phyloP scores from a whole-genome alignment of 2,113 vertebrate genomes.

The Grammomys surdaster region DNA sequence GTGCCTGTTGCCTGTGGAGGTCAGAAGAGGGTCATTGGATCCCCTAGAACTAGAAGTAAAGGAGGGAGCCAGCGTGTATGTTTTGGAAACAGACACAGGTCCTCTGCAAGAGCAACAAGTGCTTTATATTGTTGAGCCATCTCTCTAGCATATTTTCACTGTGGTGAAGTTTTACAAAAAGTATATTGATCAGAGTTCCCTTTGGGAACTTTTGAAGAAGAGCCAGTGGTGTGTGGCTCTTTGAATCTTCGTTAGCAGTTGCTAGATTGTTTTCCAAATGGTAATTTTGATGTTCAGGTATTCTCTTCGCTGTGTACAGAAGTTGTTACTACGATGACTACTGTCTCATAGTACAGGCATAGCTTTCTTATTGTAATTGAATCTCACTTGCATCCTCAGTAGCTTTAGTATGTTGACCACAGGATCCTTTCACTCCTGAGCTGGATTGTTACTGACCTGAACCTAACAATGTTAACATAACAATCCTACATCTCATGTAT shows the following conservation, averaged over 20 bases:
- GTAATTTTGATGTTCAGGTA: background rate
- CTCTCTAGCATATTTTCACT: background rate
- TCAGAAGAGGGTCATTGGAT: background rate
- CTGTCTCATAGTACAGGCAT: background rate
- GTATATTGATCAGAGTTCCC: background rate
- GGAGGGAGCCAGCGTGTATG: background rate
- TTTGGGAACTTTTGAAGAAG: background rate
- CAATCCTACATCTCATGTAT: background rate
- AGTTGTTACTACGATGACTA: background rate
- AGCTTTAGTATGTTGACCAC: background rate
- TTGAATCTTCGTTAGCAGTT: background rate
- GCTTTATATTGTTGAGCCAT: background rate
- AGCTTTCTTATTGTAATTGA: background rate
- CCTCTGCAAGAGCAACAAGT: background rate
- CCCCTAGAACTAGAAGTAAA: background rate
- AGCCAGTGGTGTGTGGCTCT: background rate
- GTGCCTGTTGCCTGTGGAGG: background rate
- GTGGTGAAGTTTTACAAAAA: background rate
- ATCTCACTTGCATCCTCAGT: background rate
- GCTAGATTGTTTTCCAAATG: background rate
- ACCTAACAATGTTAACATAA: background rate
- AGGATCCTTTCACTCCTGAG: conserved; percentile 42
- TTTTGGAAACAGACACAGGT: background rate
- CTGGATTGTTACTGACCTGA: background rate
- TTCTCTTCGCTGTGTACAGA: background rate